phyloP scores from a whole-genome alignment of 1,140 invertebrate genomes.

The Hycleus cichorii region DNA sequence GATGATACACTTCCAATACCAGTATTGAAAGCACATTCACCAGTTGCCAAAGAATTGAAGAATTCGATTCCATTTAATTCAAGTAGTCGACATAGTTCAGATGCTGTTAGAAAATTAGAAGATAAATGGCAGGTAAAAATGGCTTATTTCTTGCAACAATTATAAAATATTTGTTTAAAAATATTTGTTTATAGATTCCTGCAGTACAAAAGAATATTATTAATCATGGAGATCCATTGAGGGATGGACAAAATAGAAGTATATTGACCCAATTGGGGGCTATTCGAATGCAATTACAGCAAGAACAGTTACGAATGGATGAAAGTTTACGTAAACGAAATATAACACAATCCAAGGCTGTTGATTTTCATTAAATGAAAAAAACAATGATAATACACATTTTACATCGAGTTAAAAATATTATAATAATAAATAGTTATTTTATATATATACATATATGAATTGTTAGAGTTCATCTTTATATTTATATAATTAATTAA shows the following conservation, averaged over 20 bases:
- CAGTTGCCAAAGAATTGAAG: slow-evolving; percentile 39
- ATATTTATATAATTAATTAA: slow-evolving; percentile 29
- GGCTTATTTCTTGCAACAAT: background rate
- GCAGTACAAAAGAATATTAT: slow-evolving; percentile 50
- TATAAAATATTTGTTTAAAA: no score
- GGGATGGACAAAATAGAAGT: slow-evolving; percentile 43
- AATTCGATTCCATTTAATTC: slow-evolving; percentile 39
- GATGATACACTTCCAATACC: slow-evolving; percentile 46
- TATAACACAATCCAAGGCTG: slow-evolving; percentile 35
- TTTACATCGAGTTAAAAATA: slow-evolving; percentile 28
- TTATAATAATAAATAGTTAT: slow-evolving; percentile 28
- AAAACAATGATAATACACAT: slow-evolving; percentile 8
- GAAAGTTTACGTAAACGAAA: slow-evolving; percentile 35
- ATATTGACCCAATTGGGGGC: slow-evolving; percentile 52
- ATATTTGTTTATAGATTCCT: slow-evolving; percentile 38
- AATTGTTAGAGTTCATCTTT: slow-evolving; percentile 36
- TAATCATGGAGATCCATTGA: slow-evolving; percentile 39
- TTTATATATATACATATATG: slow-evolving; percentile 24
- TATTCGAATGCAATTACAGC: slow-evolving; percentile 49
- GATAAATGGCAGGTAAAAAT: slow-evolving; percentile 44
- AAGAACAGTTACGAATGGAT: slow-evolving; percentile 50
- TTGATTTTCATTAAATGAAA: slow-evolving; percentile 28
- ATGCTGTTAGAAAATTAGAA: slow-evolving; percentile 45
- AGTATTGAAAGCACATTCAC: slow-evolving; percentile 46
- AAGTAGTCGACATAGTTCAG: slow-evolving; percentile 26